A percentile compares a stretch with the other conserved stretches of the same genome.
phyloP scores from a whole-genome alignment of 1,140 invertebrate genomes.

The Eciton burchellii region DNA sequence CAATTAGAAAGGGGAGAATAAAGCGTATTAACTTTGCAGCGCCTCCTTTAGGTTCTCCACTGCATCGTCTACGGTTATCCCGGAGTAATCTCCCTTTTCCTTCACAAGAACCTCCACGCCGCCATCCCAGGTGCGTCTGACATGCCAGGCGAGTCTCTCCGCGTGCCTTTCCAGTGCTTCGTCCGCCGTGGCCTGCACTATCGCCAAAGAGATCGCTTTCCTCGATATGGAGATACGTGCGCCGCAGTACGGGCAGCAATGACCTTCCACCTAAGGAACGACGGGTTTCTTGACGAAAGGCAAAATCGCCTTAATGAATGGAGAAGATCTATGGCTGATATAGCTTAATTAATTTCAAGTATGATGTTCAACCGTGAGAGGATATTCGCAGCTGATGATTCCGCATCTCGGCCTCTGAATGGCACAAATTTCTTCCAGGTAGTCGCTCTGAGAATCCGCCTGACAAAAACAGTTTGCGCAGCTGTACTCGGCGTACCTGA shows the following conservation, averaged over 20 bases:
- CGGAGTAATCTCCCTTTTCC: constrained; percentile 76
- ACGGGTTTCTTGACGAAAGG: background rate
- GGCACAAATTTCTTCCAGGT: constrained; percentile 80
- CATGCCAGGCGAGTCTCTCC: constrained; percentile 76
- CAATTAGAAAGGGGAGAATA: background rate
- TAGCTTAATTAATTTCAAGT: background rate
- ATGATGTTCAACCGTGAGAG: constrained; percentile 74
- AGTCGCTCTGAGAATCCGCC: constrained; percentile 69
- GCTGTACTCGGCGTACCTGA: constrained; percentile 72
- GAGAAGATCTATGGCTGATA: background rate
- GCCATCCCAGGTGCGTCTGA: constrained; percentile 73
- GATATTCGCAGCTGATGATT: constrained; percentile 75
- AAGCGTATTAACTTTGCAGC: constrained; percentile 60
- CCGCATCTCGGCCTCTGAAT: constrained; percentile 78
- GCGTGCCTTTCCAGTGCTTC: constrained; percentile 69
- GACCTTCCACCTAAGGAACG: constrained; percentile 79
- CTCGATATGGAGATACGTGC: constrained; percentile 71
- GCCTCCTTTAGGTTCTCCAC: constrained; percentile 63
- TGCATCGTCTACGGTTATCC: constrained; percentile 70
- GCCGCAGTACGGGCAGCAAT: constrained; percentile 83
- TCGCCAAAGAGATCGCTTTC: constrained; percentile 62
- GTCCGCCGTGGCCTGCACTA: constrained; percentile 64
- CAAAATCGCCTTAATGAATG: background rate
- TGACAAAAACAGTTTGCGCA: constrained; percentile 80
- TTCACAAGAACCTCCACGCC: constrained; percentile 78